Base-by-base conservation (phyloP, 1,140 invertebrate genomes). In the Whitmania pigra region DNA sequence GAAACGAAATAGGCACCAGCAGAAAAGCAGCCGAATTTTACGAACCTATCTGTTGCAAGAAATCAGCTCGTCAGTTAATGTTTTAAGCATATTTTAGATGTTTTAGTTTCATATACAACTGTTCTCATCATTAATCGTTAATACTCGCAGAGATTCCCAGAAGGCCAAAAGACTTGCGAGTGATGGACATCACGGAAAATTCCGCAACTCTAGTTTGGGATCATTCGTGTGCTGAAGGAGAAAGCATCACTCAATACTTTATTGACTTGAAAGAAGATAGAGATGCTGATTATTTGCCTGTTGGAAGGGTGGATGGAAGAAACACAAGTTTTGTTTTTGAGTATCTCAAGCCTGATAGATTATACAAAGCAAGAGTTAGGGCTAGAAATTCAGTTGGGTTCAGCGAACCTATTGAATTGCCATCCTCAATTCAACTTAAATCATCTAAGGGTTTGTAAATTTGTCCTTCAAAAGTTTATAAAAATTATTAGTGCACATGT, bases 381-480 rank as follows among this genome's bases (percentile, higher is more conserved):
- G 94, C 94, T 0, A 86, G 97, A 80, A 97, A 97, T 80, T 90
- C 95, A 9, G 95, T 96, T 80, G 95, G 95, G 20, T 84, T 91
- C 66, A 93, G 92, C 25, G 90, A 94, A 76, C 88, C 94, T 0
- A 90, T 89, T 20, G 86, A 87, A 36, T 54, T 78, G 40, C 76
- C 57, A 63, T 18, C 22, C 18, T 13, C 57, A 31, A 63, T 63
- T n/a, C 57, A 63, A 31, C 4, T 63, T 22, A 22, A 63, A 63
- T 31, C 29, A 25, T 22, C 29, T 25, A n/a, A 63, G 9, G 57
- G 57, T 63, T 18, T 25, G 29, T 25, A 63, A n/a, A n/a, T 57
- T 57, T 57, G 25, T 25, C 2, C 54, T 25, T 57, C 20, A 57
- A 57, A 4, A 57, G 2, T 57, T 57, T 4, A 57, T 4, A 57